phyloP scores from a whole-genome alignment of 2,113 vertebrate species.

The Peromyscus leucopus region DNA sequence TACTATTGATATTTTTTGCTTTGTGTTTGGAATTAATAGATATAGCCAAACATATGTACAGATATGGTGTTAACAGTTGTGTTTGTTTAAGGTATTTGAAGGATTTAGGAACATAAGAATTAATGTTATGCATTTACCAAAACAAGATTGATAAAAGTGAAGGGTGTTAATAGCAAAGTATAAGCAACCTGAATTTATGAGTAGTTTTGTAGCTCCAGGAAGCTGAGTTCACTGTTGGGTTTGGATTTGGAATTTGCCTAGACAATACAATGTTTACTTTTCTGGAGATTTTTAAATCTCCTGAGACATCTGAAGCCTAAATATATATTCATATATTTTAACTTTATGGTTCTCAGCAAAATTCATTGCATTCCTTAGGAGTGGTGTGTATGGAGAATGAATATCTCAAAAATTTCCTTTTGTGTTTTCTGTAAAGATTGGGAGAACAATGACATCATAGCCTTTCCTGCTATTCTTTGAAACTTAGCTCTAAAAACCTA shows the following conservation, averaged over 20 bases:
- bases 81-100: constrained; percentile 53
- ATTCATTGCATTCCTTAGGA: constrained; percentile 64
- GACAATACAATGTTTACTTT: constrained; percentile 56
- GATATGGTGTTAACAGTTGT: not conserved
- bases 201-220: constrained; percentile 29
- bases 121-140: not conserved
- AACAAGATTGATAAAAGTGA: not conserved
- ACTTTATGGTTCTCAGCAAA: constrained; percentile 58
- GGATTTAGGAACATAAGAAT: constrained; percentile 26
- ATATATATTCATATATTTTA: constrained; percentile 56
- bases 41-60: not conserved
- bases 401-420: constrained; percentile 73
- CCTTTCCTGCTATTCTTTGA: constrained; percentile 75
- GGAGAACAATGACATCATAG: constrained; percentile 35
- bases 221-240: not conserved
- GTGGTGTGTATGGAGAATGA: constrained; percentile 32
- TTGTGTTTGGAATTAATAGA: not conserved
- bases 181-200: constrained; percentile 26
- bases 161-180: not conserved
- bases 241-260: constrained; percentile 58
- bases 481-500: not conserved
- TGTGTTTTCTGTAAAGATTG: constrained; percentile 65
- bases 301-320: constrained; percentile 59
- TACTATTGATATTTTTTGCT: not conserved
- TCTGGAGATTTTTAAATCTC: constrained; percentile 52